phyloP scores from a whole-genome alignment of 2,888 invertebrate species.

The Halictus ligatus region DNA sequence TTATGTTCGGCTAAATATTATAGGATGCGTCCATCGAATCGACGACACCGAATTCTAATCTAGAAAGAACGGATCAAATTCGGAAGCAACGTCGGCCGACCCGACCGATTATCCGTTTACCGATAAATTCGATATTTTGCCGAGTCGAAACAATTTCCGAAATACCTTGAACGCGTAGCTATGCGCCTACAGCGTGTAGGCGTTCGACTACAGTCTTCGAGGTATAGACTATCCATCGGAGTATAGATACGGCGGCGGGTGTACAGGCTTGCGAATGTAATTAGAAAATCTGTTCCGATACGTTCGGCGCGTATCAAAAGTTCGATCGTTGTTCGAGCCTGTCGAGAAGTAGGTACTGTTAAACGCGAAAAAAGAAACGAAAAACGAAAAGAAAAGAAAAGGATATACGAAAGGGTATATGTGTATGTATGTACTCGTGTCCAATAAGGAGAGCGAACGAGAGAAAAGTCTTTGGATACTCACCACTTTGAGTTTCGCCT shows the following conservation, averaged over 20 bases:
- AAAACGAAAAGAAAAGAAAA: too few relatives aligned
- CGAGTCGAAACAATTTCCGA: not conserved
- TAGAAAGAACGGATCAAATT: not conserved
- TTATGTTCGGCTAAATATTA: not conserved
- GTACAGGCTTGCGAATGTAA: not conserved
- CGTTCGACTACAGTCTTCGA: too few relatives aligned
- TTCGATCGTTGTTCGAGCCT: not conserved
- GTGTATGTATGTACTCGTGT: not conserved
- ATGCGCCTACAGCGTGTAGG: too few relatives aligned
- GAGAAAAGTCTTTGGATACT: conserved; percentile 84
- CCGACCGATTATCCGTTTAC: not conserved
- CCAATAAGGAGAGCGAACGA: conserved; percentile 65
- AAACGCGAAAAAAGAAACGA: not conserved
- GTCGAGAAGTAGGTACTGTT: not conserved
- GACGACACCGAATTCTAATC: not conserved
- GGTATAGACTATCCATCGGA: not conserved
- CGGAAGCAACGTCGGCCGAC: not conserved
- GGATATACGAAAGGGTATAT: not conserved
- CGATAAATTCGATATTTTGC: not conserved
- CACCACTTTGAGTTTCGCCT: conserved; percentile 98
- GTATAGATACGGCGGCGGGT: not conserved
- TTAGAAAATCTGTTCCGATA: not conserved
- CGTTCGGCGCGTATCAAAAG: not conserved
- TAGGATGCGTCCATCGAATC: not conserved
- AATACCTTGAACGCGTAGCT: not conserved